Evolutionary conservation across 2,797 vertebrate species (phyloP).

Genomic region (Buphagus erythrorhynchus): DNA sequence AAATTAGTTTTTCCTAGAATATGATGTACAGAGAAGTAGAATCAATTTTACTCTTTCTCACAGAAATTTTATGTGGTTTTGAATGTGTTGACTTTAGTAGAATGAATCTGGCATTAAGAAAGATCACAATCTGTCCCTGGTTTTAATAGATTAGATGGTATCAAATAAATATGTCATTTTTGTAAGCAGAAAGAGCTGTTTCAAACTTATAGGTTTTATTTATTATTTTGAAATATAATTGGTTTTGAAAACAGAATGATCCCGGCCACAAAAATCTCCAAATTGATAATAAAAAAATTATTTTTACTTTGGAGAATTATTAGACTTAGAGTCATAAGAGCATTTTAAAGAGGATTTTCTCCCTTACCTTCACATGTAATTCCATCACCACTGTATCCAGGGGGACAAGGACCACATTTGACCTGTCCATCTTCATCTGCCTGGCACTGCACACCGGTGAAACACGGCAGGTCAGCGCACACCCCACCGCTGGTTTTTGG

Average conservation of each 20-base stretch:
- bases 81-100: not conserved
- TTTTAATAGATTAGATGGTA: conserved; percentile 43
- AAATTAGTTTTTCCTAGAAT: not conserved
- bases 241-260: not conserved
- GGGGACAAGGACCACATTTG: conserved; percentile 80
- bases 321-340: not conserved
- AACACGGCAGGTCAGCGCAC: conserved; percentile 73
- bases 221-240: not conserved
- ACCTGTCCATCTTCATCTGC: not conserved
- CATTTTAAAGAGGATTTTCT: not conserved
- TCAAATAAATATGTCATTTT: conserved; percentile 23
- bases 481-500: not conserved
- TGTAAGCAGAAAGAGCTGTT: not conserved
- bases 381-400: conserved; percentile 80
- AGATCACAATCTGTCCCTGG: conserved; percentile 16
- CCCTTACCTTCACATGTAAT: conserved; percentile 78
- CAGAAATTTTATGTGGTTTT: not conserved
- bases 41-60: not conserved
- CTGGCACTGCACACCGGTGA: conserved; percentile 74
- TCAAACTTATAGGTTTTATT: not conserved
- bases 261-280: not conserved
- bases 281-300: not conserved
- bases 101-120: not conserved
- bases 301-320: not conserved
- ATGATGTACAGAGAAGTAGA: not conserved